These are phyloP conservation scores for Deroplatys truncata DNA, from an alignment of 2,888 invertebrate species.

Conservation along the genomic window DNA sequence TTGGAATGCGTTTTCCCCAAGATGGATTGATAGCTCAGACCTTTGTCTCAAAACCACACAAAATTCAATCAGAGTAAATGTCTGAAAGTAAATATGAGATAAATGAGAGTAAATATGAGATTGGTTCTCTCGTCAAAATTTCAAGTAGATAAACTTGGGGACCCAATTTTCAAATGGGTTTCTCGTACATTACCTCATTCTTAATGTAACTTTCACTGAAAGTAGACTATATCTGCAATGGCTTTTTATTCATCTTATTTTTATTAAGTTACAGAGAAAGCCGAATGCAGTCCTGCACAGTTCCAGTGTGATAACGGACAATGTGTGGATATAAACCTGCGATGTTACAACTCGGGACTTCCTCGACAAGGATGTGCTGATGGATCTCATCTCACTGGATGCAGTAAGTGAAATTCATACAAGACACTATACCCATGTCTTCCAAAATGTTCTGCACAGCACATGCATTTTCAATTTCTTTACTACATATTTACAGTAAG, in stretches of 20 bases:
- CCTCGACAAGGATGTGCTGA: slow-evolving; percentile 41
- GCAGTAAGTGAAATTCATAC: slow-evolving; percentile 39
- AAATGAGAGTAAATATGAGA: too few species aligned
- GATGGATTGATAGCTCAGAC: too few species aligned
- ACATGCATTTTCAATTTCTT: not conserved
- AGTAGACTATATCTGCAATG: too few species aligned
- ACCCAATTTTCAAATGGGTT: too few species aligned
- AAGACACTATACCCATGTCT: not conserved
- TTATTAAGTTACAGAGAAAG: not conserved
- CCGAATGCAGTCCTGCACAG: slow-evolving; percentile 23
- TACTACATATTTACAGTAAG: not conserved
- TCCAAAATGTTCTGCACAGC: not conserved
- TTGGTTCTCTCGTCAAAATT: too few species aligned
- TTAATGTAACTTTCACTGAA: too few species aligned
- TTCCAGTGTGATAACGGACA: slow-evolving; percentile 36
- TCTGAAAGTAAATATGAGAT: too few species aligned
- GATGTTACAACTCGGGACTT: slow-evolving; percentile 39
- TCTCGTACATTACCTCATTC: too few species aligned
- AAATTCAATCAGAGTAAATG: too few species aligned
- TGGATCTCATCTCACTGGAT: slow-evolving; percentile 42
- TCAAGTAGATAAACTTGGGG: too few species aligned
- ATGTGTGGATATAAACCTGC: slow-evolving; percentile 32
- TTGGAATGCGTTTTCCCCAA: too few species aligned
- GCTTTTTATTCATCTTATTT: not conserved
- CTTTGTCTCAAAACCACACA: too few species aligned